These are phyloP conservation scores for Drosophila pandora DNA, from an alignment of 1,140 invertebrate genomes.

Conservation along the genomic window DNA sequence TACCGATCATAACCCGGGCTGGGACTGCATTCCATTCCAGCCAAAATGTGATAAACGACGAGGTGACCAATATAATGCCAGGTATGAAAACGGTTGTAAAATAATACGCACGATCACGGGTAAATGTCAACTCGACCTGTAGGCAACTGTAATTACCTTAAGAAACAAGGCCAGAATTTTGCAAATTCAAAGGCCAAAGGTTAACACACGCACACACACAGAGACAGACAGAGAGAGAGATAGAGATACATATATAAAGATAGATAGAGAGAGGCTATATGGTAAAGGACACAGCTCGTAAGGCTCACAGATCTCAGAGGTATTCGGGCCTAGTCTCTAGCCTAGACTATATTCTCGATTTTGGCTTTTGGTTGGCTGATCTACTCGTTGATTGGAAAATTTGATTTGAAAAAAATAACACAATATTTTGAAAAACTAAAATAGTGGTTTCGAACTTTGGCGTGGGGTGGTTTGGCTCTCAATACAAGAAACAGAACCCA, in stretches of 20 bases:
- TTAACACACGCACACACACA: constrained; percentile 57
- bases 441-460: constrained; percentile 18
- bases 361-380: constrained; percentile 17
- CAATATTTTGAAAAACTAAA: constrained; percentile 18
- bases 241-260: constrained; percentile 11
- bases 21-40: constrained; percentile 98
- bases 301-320: not conserved
- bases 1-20: constrained; percentile 96
- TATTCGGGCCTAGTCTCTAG: constrained; percentile 30
- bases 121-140: constrained; percentile 95
- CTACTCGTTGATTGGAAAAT: not conserved
- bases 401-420: constrained; percentile 4
- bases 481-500: constrained; percentile 46
- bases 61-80: constrained; percentile 96
- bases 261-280: constrained; percentile 7
- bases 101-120: constrained; percentile 96
- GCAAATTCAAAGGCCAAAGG: constrained; percentile 37
- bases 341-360: constrained; percentile 12
- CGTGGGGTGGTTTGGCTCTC: constrained; percentile 25
- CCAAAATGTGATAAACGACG: constrained; percentile 95
- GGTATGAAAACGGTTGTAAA: constrained; percentile 98
- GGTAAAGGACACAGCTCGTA: constrained; percentile 17
- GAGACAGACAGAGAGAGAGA: constrained; percentile 40
- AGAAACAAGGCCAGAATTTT: constrained; percentile 77
- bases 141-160: constrained; percentile 97